phyloP scores from a whole-genome alignment of 2,888 invertebrate genomes.

The Netelia fuscicornis region DNA sequence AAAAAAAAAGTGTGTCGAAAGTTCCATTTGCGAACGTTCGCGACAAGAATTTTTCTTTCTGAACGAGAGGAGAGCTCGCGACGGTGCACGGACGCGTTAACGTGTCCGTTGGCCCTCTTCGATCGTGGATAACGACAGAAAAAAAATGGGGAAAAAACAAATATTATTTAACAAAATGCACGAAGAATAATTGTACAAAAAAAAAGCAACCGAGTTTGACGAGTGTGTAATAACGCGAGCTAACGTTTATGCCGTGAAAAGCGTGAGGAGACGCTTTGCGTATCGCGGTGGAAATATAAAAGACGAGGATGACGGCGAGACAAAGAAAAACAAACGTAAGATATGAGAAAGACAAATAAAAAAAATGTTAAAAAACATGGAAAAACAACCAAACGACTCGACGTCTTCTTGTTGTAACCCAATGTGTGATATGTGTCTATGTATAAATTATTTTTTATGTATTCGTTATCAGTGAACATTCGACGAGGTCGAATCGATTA shows the following conservation, averaged over 20 bases:
- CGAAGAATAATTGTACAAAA: conserved; percentile 76
- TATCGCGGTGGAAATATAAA: conserved; percentile 43
- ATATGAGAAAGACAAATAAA: conserved; percentile 67
- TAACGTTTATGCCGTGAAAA: conserved; percentile 66
- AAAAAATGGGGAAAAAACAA: conserved; percentile 49
- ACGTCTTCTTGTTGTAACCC: conserved; percentile 40
- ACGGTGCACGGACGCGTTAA: conserved; percentile 6
- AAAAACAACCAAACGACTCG: conserved; percentile 67
- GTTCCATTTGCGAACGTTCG: conserved; percentile 29
- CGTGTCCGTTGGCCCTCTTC: conserved; percentile 57
- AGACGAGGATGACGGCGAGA: conserved; percentile 23
- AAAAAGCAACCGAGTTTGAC: conserved; percentile 65
- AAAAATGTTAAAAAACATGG: conserved; percentile 66
- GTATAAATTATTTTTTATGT: not conserved
- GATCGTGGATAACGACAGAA: conserved; percentile 60
- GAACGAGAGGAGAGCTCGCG: conserved; percentile 48
- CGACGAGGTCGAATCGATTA: conserved; percentile 7
- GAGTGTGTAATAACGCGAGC: conserved; percentile 67
- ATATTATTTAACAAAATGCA: conserved; percentile 65
- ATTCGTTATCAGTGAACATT: not conserved
- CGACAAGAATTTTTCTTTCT: conserved; percentile 28
- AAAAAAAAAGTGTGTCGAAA: conserved; percentile 19
- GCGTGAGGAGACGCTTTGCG: conserved; percentile 32
- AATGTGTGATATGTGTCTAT: not conserved
- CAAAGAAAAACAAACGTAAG: conserved; percentile 52